Conservation (phyloP, 30 jellyfish, hydroid and myxozoan species). For the Nemopilema nomurai region DNA sequence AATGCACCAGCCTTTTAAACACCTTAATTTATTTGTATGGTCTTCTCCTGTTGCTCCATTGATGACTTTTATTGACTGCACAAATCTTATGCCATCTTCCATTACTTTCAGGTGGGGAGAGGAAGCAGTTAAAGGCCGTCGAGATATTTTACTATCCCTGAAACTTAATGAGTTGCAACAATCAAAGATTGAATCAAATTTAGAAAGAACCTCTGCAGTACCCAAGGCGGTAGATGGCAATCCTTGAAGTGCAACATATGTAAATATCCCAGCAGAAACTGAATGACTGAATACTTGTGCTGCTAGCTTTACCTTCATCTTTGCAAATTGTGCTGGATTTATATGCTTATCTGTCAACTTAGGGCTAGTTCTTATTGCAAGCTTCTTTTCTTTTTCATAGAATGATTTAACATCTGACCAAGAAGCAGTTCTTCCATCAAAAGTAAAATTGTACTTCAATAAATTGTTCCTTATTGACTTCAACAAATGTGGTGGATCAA, state of each 20-base stretch:
- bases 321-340: constrained; percentile 7
- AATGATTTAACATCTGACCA: constrained; percentile 22
- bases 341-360: constrained; percentile 16
- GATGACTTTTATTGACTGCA: constrained; percentile 15
- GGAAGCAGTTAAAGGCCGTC: not conserved
- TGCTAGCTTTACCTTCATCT: constrained; percentile 30
- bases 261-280: constrained; percentile 22
- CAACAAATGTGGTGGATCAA: constrained; percentile 27
- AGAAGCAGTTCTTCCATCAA: not conserved
- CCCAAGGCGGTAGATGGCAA: constrained; percentile 16
- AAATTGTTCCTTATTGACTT: constrained; percentile 18
- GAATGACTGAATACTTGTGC: constrained; percentile 27
- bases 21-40: constrained; percentile 12
- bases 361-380: constrained; percentile 25
- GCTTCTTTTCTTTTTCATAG: constrained; percentile 14
- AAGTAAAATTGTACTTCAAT: constrained; percentile 12
- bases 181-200: not conserved
- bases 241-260: constrained; percentile 18
- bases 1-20: constrained; percentile 45
- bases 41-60: not conserved
- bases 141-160: not conserved
- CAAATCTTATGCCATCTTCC: not conserved
- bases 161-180: not conserved
- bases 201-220: too few relatives aligned
- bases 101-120: constrained; percentile 7